Evolutionary conservation across 1,140 invertebrate genomes (phyloP).

Genomic region (Ctenoplectra terminalis): DNA sequence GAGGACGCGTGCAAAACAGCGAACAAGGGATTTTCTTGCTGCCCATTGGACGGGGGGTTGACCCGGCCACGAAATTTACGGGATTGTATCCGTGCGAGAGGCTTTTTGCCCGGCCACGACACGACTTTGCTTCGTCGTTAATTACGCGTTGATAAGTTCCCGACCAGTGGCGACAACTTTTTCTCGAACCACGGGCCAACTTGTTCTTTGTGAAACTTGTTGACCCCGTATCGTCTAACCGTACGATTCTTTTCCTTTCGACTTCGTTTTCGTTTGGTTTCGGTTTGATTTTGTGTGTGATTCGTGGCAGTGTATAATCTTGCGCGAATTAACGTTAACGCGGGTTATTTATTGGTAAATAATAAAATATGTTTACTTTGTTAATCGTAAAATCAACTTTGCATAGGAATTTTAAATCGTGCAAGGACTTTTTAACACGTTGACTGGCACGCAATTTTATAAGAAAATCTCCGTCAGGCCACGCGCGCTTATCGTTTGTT

Average conservation of each 20-base stretch:
- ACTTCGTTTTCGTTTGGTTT: no score
- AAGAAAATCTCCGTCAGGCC: no score
- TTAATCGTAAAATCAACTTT: no score
- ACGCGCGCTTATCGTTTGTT: no score
- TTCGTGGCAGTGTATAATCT: background rate
- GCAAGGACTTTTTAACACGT: no score
- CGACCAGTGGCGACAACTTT: slow-evolving; percentile 45
- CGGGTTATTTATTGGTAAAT: no score
- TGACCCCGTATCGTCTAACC: background rate
- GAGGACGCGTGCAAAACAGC: slow-evolving; percentile 68
- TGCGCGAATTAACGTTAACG: no score
- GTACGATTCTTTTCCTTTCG: slow-evolving; percentile 4
- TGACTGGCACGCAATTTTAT: no score
- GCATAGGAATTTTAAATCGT: no score
- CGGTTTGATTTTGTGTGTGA: background rate
- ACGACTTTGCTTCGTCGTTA: slow-evolving; percentile 66
- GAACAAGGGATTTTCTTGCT: slow-evolving; percentile 71
- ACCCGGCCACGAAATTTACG: slow-evolving; percentile 71
- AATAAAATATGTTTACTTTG: no score
- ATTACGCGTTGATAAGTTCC: slow-evolving; percentile 69
- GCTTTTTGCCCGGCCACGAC: slow-evolving; percentile 67
- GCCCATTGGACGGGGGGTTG: slow-evolving; percentile 62
- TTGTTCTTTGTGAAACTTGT: slow-evolving; percentile 30
- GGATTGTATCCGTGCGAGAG: slow-evolving; percentile 71
- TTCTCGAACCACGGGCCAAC: background rate